Evolutionary conservation across 2,797 vertebrate species (phyloP), one percentile per base, ranked within the genome.

Genomic region (Otolemur crassicaudatus): DNA sequence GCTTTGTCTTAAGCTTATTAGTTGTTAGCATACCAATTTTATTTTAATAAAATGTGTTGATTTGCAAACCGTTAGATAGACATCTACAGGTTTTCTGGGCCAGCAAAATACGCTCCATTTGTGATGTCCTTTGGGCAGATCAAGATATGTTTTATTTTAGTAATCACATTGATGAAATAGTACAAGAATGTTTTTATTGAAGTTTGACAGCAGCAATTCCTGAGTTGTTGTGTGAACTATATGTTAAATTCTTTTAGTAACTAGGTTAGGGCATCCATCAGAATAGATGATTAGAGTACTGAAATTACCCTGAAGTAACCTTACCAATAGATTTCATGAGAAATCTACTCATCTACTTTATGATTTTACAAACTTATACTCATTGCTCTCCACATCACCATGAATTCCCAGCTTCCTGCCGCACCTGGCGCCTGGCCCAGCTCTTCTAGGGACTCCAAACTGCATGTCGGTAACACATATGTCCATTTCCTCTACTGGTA

Each of bases 1-100:
- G 29, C 60, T 73, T 93, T 95, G 0, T 94, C 27, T 94, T 90
- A 90, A 93, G 9, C 1, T 65, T 85, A 82, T 61, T 93, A 63
- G 8, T 17, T 95, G 58, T 90, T 72, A 86, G 11, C 7, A 43
- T 10, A 8, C 46, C 49, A 73, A 84, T 77, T 92, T 98, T 87
- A 76, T 70, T 75, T 97, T 77, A 94, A 61, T 85, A 87, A 98
- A 97, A 90, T 96, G 56, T 88, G 96, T 96, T 89, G 73, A 95
- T 94, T 84, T 97, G 82, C 95, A 92, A 95, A 82, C 73, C 77
- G 76, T 58, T 83, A 96, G n/a, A 75, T 91, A 86, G 60, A 87
- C 97, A 94, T 93, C 40, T 61, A 87, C 67, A 94, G 40, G 89
- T 98, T 96, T 84, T 96, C 49, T 73, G 87, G 72, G 93, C 46